Evolutionary conservation across 2,888 invertebrate species (phyloP).

Genomic region (Tenthredo amoena): DNA sequence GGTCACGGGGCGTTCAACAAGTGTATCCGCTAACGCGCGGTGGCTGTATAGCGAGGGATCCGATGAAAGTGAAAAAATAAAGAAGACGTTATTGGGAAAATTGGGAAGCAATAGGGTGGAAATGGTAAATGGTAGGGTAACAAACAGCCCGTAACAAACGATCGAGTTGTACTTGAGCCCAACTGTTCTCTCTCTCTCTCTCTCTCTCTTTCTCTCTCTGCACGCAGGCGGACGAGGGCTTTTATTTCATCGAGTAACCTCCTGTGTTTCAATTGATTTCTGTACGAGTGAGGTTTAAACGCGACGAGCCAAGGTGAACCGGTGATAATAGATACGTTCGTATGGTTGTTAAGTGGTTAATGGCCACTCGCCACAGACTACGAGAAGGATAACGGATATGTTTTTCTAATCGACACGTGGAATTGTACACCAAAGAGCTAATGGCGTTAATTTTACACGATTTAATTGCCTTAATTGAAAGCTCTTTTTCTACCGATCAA

Average conservation of each 20-base stretch:
- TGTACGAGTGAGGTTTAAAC: slow-evolving; percentile 23
- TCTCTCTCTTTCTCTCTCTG: not conserved
- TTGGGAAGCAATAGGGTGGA: slow-evolving; percentile 53
- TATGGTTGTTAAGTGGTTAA: slow-evolving; percentile 45
- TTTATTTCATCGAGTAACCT: slow-evolving; percentile 35
- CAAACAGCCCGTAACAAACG: slow-evolving; percentile 50
- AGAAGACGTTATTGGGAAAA: slow-evolving; percentile 52
- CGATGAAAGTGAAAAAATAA: slow-evolving; percentile 34
- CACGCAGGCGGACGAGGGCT: slow-evolving; percentile 36
- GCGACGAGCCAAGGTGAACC: slow-evolving; percentile 23
- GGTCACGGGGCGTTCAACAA: slow-evolving; percentile 73
- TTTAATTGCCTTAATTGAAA: slow-evolving; percentile 38
- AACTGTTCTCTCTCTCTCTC: not conserved
- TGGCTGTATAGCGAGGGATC: slow-evolving; percentile 23
- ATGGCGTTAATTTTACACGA: not conserved
- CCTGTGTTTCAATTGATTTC: slow-evolving; percentile 49
- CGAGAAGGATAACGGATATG: slow-evolving; percentile 24
- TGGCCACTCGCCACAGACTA: not conserved
- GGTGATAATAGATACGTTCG: slow-evolving; percentile 38
- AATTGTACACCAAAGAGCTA: not conserved
- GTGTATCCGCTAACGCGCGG: slow-evolving; percentile 70
- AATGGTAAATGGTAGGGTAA: slow-evolving; percentile 43
- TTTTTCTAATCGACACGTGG: slow-evolving; percentile 39
- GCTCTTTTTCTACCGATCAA: not conserved
- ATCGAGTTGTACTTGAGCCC: slow-evolving; percentile 43